Evolutionary conservation across 2,888 invertebrate species (phyloP).

Genomic region (Aquatica leii): DNA sequence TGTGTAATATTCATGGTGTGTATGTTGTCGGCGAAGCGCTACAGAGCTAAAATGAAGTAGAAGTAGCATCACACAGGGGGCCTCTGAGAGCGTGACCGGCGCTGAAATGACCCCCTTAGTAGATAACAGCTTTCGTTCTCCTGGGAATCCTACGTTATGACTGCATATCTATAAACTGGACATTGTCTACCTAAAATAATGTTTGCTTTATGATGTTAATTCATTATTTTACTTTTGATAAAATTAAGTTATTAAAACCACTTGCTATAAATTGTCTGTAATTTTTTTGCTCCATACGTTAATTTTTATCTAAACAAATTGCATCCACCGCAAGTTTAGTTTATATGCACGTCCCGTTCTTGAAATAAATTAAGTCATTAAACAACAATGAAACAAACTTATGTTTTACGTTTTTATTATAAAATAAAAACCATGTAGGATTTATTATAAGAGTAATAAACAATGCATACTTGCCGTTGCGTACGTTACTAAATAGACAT

Average conservation of each 20-base stretch:
- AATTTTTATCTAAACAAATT: conserved; percentile 1
- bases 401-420: too few relatives aligned
- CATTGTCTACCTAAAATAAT: conserved; percentile 35
- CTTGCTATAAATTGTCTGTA: not conserved
- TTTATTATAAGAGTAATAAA: too few relatives aligned
- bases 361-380: conserved; percentile 9
- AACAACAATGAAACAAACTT: not conserved
- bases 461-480: too few relatives aligned
- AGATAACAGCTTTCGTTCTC: conserved; percentile 44
- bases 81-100: conserved; percentile 47
- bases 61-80: conserved; percentile 37
- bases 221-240: conserved; percentile 16
- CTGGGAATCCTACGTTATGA: conserved; percentile 35
- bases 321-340: conserved; percentile 5
- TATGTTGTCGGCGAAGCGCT: conserved; percentile 28
- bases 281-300: not conserved
- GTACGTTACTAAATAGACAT: too few relatives aligned
- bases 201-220: conserved; percentile 33
- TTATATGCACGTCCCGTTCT: conserved; percentile 9
- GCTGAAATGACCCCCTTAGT: conserved; percentile 45
- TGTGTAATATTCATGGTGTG: conserved; percentile 38
- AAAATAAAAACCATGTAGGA: too few relatives aligned
- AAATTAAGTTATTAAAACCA: not conserved
- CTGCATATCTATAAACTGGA: conserved; percentile 40
- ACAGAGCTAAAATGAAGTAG: conserved; percentile 30